phyloP scores from a whole-genome alignment of 2,888 invertebrate species.

The Epiblema foenella region DNA sequence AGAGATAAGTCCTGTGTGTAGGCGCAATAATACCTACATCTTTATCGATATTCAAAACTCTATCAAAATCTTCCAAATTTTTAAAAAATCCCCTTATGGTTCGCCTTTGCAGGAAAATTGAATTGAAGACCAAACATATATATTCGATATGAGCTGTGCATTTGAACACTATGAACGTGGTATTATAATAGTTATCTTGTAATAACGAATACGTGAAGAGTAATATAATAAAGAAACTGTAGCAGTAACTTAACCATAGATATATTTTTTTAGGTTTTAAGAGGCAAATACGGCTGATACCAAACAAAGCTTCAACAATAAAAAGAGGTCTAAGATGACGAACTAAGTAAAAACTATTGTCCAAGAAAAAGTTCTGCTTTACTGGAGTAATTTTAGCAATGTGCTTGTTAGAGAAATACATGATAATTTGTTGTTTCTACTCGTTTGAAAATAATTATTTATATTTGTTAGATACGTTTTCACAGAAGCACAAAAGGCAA shows the following conservation, averaged over 20 bases:
- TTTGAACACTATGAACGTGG: slow-evolving; percentile 55
- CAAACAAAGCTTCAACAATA: slow-evolving; percentile 52
- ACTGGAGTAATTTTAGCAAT: slow-evolving; percentile 57
- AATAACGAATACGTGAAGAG: slow-evolving; percentile 47
- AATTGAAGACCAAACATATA: slow-evolving; percentile 53
- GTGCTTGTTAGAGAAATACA: slow-evolving; percentile 44
- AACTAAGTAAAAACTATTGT: slow-evolving; percentile 46
- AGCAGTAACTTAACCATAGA: slow-evolving; percentile 48
- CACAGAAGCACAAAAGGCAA: not conserved
- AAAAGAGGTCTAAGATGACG: slow-evolving; percentile 54
- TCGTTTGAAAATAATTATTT: not conserved
- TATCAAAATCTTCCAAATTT: slow-evolving; percentile 60
- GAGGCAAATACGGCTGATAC: slow-evolving; percentile 59
- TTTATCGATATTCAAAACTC: slow-evolving; percentile 59
- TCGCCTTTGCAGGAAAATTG: slow-evolving; percentile 54
- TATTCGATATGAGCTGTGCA: slow-evolving; percentile 57
- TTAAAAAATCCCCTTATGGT: slow-evolving; percentile 56
- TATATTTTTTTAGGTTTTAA: slow-evolving; percentile 51
- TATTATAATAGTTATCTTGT: slow-evolving; percentile 44
- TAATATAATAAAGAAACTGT: slow-evolving; percentile 47
- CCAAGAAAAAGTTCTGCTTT: slow-evolving; percentile 51
- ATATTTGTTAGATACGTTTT: slow-evolving; percentile 1
- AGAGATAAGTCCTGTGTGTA: slow-evolving; percentile 47
- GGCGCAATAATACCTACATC: slow-evolving; percentile 53
- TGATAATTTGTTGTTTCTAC: slow-evolving; percentile 5